Evolutionary conservation across 1,140 invertebrate genomes (phyloP).

Genomic region (Chionoecetes opilio): DNA sequence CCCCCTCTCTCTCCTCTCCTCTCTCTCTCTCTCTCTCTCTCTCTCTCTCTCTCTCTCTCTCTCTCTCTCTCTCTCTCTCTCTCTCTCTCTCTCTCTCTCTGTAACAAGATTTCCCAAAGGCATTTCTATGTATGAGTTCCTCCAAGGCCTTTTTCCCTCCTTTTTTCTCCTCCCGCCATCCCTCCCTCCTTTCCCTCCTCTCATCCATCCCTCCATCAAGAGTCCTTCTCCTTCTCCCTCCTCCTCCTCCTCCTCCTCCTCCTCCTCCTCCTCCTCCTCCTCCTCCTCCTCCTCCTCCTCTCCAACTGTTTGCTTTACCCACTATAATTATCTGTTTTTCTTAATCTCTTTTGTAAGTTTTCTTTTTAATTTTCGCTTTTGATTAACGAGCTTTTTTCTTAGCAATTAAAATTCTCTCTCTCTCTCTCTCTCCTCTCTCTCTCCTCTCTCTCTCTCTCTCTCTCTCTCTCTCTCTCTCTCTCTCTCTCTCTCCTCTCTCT

Average conservation of each 20-base stretch:
- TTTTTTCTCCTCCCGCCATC: neutral
- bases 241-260: neutral
- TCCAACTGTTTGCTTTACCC: neutral
- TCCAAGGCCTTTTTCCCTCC: neutral
- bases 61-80: too few relatives aligned
- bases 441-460: neutral
- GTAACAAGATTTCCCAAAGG: too few relatives aligned
- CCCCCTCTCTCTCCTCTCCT: too few relatives aligned
- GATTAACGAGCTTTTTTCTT: neutral
- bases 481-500: neutral
- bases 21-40: too few relatives aligned
- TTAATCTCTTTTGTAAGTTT: too few relatives aligned
- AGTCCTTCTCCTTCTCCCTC: neutral
- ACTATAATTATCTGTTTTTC: too few relatives aligned
- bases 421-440: too few relatives aligned
- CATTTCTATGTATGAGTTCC: too few relatives aligned
- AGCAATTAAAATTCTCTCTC: neutral
- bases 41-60: too few relatives aligned
- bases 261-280: slow-evolving; percentile 20
- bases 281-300: slow-evolving; percentile 23
- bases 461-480: slow-evolving; percentile 32
- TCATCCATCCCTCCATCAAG: neutral
- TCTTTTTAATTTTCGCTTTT: too few relatives aligned
- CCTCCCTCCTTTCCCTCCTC: neutral
- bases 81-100: too few relatives aligned